Evolutionary conservation across 2,113 vertebrate genomes (phyloP), one percentile per base, ranked within the genome.

Genomic region (Cryptomyrus ogoouensis): DNA sequence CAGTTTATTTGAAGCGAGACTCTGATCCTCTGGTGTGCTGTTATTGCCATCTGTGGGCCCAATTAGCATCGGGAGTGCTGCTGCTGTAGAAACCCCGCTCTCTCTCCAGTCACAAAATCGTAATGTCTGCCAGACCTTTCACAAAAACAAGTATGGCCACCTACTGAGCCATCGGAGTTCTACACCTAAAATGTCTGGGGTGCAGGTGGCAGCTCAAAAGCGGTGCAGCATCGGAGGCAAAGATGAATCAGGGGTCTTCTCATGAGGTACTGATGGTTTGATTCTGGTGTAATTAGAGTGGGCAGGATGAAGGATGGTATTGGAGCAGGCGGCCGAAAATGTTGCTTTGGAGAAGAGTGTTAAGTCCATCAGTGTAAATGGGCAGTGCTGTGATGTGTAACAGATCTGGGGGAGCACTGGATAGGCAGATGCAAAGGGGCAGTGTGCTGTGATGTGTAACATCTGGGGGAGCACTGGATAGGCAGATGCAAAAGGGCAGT

Each of bases 1-100:
- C 58, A 50, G 62, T 88, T 88, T 88, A 21, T 88, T 70, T 88
- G 35, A 66, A 47, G 88, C 42, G 39, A 66, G 58, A 66, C 39
- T 21, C 19, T 56, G 87, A 66, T 24, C 21, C 21, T 74, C 27
- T 44, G 44, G 19, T 31, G 88, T 70, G 44, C 56, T 44, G 21
- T 88, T 66, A 70, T 66, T 74, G 88, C 39, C 46, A 31, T 88
- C 88, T 50, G 44, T 49, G 58, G 44, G n/a, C 39, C 56, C 87
- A 88, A 39, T 89, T 77, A 89, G 83, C 24, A 47, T n/a, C 44
- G 21, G 19, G 44, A 10, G 47, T 84, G 47, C 70, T 58, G 89
- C 42, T 44, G 44, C 83, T 24, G 42, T 84, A 47, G 44, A n/a
- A 39, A 44, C n/a, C 39, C 77, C 3, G 2, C 44, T 47, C 83